Base-by-base conservation (phyloP, 53 echinoderm and acorn worm genomes). In the Hippasteria phrygiana region DNA sequence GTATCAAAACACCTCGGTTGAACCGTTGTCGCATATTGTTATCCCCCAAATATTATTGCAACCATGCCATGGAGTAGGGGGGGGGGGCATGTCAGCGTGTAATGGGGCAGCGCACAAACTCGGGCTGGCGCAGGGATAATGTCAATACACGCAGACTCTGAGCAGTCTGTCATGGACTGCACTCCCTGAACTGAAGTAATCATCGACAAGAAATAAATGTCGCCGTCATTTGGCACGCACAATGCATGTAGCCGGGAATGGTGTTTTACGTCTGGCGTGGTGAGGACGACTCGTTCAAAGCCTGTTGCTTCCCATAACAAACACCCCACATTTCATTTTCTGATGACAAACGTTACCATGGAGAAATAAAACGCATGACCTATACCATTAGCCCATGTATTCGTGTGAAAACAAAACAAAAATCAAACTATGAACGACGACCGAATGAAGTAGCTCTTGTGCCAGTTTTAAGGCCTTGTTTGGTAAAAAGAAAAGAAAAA, bases 1-100 rank as follows among this genome's bases (percentile, higher is more conserved):
- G 24, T 56, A 79, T 79, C 79, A 29, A 62, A 79, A 79, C 38
- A 62, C 79, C 79, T 79, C 62, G 24, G 62, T 79, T 24, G 79
- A 54, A 24, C 39, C 56, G 59, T 27, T 39, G 39, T 56, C 55
- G 20, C 51, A 2, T 27, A 54, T 32, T 76, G 50, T 18, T 26
- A 17, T 41, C 38, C 38, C n/a, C 41, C 56, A 62, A 79, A 62
- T 78, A 40, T 59, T 55, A 79, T 79, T 79, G 56, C 39, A 79
- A 56, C 62, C 56, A 79, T 37, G 42, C 6, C 24, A 20, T 33
- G 1, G 6, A 37, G 62, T 4, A 32, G 32, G 59, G 35, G 0
- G 20, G 41, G 7, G 35, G 0, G 34, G 38, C 59, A 59, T 59
- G 59, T 59, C 59, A 59, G 4, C 59, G 59, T 24, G 59, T 59